Base-by-base conservation (phyloP, 2,113 vertebrate genomes). In the Petrocephalus microphthalmus region DNA sequence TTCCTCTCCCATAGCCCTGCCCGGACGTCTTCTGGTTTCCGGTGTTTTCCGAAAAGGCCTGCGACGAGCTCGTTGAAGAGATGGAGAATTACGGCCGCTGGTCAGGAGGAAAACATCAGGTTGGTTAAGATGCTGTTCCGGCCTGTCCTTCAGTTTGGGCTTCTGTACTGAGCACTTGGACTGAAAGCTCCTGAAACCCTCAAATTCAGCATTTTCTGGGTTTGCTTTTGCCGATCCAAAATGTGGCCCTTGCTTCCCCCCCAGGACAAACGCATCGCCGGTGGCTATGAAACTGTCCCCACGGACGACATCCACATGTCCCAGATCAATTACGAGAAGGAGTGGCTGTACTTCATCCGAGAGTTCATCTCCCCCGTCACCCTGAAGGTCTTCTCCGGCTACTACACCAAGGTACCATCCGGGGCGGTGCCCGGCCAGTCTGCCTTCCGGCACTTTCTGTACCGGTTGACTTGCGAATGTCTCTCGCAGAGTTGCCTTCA, bases 21-120 rank as follows among this genome's bases (percentile, higher is more conserved):
- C 97, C 98, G 91, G 98, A 99, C 96, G 98, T 99, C 19, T 99
- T 97, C 94, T 99, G 98, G 98, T 99, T 99, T 92, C 98, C 98
- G 3, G 96, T 99, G 91, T 96, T 99, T 93, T 96, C 98, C 45
- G 97, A 97, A 85, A 89, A 95, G 83, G 96, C 96, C 85, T 99
- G 98, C 92, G 97, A 99, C 92, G 97, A 99, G 90, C 49, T 99
- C 64, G 97, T 99, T 0, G 95, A 98, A 91, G 98, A 99, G 94
- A 99, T 99, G 97, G 98, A 99, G 90, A 94, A 98, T 91, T 97
- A 93, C 82, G 98, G 98, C 29, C 92, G 97, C 2, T 99, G 98
- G 98, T 99, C 98, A 82, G 98, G 98, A 84, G 98, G 98, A 88
- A 97, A 88, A 90, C 96, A 98, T 89, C 92, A 97, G 92, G 98